Percentiles rank a stretch among this genome's conserved stretches.
Evolutionary conservation across 2,888 invertebrate genomes (phyloP).

Genomic region (Dione juno): DNA sequence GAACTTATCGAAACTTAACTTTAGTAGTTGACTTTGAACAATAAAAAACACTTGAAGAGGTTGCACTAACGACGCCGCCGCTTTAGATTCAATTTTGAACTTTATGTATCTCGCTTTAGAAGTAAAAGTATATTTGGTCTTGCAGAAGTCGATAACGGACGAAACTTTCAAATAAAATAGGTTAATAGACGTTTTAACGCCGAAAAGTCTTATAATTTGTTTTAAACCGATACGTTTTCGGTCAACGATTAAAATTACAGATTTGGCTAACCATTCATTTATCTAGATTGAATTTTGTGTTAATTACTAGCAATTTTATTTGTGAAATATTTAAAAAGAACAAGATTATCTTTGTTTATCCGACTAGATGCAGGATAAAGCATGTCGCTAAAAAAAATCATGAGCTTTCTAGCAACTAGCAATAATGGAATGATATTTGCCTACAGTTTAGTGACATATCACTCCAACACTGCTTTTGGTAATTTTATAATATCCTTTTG

Average conservation of each 20-base stretch:
- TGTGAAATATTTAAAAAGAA: too few relatives aligned
- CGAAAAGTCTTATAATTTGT: slow-evolving; percentile 67
- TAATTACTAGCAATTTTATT: too few relatives aligned
- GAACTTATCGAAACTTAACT: slow-evolving; percentile 31
- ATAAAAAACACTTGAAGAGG: slow-evolving; percentile 35
- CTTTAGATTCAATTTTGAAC: neutral
- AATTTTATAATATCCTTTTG: too few relatives aligned
- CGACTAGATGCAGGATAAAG: too few relatives aligned
- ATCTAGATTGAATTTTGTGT: too few relatives aligned
- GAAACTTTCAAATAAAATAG: slow-evolving; percentile 78
- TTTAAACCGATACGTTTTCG: slow-evolving; percentile 67
- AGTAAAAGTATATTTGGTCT: neutral
- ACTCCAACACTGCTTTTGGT: too few relatives aligned
- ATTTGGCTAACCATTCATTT: neutral
- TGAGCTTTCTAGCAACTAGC: too few relatives aligned
- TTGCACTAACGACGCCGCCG: slow-evolving; percentile 25
- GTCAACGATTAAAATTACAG: slow-evolving; percentile 57
- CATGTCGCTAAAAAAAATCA: too few relatives aligned
- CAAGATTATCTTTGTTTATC: too few relatives aligned
- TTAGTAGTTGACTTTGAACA: slow-evolving; percentile 32
- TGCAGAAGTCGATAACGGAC: slow-evolving; percentile 46
- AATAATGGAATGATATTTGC: too few relatives aligned
- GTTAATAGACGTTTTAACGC: slow-evolving; percentile 80
- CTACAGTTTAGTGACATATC: too few relatives aligned
- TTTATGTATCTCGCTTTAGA: neutral